Base-by-base conservation (phyloP, 2,113 vertebrate species). In the Grammomys dolichurus region DNA sequence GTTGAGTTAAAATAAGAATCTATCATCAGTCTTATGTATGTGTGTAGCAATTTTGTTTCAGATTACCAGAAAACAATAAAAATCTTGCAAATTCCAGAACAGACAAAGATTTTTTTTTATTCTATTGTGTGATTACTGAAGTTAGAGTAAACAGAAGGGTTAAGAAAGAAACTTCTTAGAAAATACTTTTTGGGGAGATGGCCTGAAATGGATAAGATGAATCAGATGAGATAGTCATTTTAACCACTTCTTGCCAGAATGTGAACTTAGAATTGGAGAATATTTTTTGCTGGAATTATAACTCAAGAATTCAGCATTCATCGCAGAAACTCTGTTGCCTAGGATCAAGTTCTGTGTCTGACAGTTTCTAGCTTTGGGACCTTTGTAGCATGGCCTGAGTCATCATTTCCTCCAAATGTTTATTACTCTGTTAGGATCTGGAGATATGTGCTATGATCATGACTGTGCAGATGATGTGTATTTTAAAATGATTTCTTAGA, bases 171-270 rank as follows among this genome's bases (percentile, higher is more conserved):
- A 8, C 19, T 63, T 63, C 58, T 96, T 95, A 92, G 10, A 89
- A 86, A 77, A 94, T 95, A 26, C 12, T 84, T 1, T n/a, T 26
- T 0, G 26, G 80, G 5, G 22, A 89, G 8, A 26, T 80, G 36
- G 33, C 67, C 33, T 69, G 6, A 96, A 95, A 56, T 93, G 11
- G 73, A 48, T 94, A 84, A 89, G 51, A 51, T 67, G 48, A 80
- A 70, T 65, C 46, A 87, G 85, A 19, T 90, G 63, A 40, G 65
- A 31, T 31, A 63, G 6, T 88, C 8, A 46, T 77, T 85, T 82
- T 95, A 96, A 87, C 9, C 40, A 92, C 26, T 81, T 93, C 22
- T 88, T 85, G 14, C n/a, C 58, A 90, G 48, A 86, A 97, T 91
- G 81, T 69, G 20, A 84, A 73, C 3, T 54, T 94, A 72, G 76